Evolutionary conservation across 2,888 invertebrate genomes (phyloP).

Genomic region (Cheilosia variabilis): DNA sequence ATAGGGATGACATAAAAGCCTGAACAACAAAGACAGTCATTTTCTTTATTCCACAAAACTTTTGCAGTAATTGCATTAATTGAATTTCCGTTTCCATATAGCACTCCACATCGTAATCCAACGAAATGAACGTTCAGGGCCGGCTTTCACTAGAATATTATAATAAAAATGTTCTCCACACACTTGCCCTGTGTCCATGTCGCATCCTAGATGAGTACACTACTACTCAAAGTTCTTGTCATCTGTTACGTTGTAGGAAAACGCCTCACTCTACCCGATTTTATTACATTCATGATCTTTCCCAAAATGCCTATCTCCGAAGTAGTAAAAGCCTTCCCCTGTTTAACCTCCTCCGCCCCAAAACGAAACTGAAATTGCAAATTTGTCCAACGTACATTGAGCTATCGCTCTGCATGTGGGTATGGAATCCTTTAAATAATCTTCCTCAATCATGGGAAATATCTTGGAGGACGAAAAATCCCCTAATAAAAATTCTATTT

Average conservation of each 20-base stretch:
- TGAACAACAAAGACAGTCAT: not conserved
- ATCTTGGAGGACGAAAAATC: not conserved
- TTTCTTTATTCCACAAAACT: conserved; percentile 10
- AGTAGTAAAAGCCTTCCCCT: conserved; percentile 24
- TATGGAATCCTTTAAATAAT: conserved; percentile 53
- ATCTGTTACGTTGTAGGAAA: conserved; percentile 22
- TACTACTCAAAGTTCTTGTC: conserved; percentile 39
- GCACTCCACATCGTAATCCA: conserved; percentile 39
- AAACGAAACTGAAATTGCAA: conserved; percentile 50
- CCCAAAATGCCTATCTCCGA: conserved; percentile 58
- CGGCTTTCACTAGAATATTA: conserved; percentile 32
- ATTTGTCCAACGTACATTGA: conserved; percentile 45
- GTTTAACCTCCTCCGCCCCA: not conserved
- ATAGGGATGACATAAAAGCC: not conserved
- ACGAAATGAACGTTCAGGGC: conserved; percentile 38
- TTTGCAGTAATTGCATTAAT: conserved; percentile 42
- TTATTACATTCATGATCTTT: conserved; percentile 56
- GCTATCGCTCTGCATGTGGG: conserved; percentile 1
- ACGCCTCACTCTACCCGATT: conserved; percentile 38
- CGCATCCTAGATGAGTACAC: not conserved
- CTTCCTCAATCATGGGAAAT: not conserved
- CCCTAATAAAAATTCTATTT: conserved; percentile 14
- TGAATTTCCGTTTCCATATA: conserved; percentile 35
- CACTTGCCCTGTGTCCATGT: not conserved
- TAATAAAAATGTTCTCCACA: not conserved